phyloP scores from a whole-genome alignment of 2,113 vertebrate species.

The Myocastor coypus region DNA sequence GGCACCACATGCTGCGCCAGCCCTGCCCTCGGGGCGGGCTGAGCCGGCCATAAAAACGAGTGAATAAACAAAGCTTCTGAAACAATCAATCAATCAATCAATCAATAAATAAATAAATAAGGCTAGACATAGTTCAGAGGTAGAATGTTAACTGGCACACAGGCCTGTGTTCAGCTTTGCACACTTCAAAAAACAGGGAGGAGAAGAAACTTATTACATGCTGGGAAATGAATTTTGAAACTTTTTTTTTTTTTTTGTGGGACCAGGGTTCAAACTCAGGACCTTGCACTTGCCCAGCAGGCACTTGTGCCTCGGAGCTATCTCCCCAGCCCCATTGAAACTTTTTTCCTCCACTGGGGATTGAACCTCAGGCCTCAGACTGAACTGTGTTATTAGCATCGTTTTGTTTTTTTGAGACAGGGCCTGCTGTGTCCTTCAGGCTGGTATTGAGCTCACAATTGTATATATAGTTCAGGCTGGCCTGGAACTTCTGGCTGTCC shows the following conservation, averaged over 20 bases:
- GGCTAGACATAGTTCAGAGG: not conserved
- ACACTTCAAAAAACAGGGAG: not conserved
- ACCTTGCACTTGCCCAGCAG: no score
- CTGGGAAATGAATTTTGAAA: constrained; percentile 31
- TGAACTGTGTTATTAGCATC: no score
- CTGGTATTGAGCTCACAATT: not conserved
- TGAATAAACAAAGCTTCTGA: no score
- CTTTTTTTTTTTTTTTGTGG: not conserved
- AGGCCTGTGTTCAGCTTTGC: not conserved
- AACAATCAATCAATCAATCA: no score
- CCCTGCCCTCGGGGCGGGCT: no score
- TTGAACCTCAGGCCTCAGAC: no score
- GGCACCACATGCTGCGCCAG: no score
- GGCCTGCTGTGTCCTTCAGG: not conserved
- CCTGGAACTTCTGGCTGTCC: not conserved
- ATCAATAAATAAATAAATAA: not conserved
- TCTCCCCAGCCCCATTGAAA: not conserved
- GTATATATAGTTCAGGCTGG: not conserved
- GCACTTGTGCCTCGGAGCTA: no score
- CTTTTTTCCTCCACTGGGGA: no score
- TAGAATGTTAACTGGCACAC: not conserved
- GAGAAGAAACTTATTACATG: not conserved
- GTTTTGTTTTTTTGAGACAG: not conserved
- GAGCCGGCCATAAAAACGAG: no score
- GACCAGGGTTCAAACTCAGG: no score